phyloP scores from a whole-genome alignment of 2,113 vertebrate species.

The Hippocampus abdominalis region DNA sequence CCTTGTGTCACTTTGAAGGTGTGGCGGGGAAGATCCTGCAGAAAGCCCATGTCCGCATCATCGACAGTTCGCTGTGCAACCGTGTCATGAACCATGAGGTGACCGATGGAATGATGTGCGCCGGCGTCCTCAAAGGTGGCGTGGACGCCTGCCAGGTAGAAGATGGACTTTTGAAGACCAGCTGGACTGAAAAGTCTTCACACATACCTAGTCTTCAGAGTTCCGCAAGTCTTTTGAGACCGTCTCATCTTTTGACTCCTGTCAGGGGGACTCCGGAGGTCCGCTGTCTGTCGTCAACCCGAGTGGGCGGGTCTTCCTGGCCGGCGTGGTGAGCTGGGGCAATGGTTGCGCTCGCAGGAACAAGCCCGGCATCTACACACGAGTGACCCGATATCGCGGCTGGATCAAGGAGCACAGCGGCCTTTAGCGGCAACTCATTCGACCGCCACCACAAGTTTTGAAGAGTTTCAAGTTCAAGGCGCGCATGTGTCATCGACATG shows the following conservation, averaged over 20 bases:
- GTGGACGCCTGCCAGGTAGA: conserved; percentile 85
- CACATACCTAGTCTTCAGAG: neutral
- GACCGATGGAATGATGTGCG: conserved; percentile 79
- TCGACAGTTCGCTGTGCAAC: conserved; percentile 82
- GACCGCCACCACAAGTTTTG: neutral
- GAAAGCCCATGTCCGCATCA: conserved; percentile 83
- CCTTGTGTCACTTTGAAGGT: conserved; percentile 24
- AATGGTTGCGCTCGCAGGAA: conserved; percentile 77
- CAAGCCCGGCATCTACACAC: conserved; percentile 83
- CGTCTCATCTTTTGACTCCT: neutral
- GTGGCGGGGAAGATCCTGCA: conserved; percentile 69
- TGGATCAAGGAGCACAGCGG: conserved; percentile 75
- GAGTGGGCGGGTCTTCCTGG: conserved; percentile 70
- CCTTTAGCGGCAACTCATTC: conserved; percentile 24
- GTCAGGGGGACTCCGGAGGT: conserved; percentile 87
- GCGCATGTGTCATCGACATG: neutral
- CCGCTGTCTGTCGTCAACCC: conserved; percentile 73
- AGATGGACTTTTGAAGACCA: too few relatives aligned
- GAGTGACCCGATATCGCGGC: conserved; percentile 71
- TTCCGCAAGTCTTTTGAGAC: neutral
- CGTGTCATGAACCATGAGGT: conserved; percentile 67
- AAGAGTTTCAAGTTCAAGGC: neutral
- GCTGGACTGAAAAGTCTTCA: neutral
- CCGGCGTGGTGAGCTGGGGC: conserved; percentile 91
- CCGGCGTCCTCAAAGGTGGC: conserved; percentile 80